These are phyloP conservation scores for Thaleichthys pacificus DNA, from an alignment of 2,797 vertebrate genomes.

Conservation along the genomic window DNA sequence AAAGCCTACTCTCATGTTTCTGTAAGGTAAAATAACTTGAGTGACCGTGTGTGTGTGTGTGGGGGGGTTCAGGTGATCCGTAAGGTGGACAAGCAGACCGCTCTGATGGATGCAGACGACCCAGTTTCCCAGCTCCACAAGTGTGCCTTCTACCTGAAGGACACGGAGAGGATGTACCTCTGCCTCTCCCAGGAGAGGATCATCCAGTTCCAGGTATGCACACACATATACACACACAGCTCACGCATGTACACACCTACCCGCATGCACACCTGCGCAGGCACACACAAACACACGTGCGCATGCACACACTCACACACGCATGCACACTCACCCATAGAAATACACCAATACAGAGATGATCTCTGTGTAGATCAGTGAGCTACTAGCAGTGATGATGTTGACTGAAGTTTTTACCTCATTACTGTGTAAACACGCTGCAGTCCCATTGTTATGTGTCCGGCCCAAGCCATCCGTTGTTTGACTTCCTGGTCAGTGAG, in stretches of 20 bases:
- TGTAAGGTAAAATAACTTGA: no score
- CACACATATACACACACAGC: neutral
- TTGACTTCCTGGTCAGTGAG: neutral
- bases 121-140: conserved; percentile 78
- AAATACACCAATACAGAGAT: neutral
- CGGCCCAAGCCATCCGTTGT: no score
- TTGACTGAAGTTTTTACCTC: no score
- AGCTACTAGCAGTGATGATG: no score
- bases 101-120: conserved; percentile 72
- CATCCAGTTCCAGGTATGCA: conserved; percentile 83
- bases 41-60: neutral
- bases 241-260: neutral
- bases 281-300: neutral
- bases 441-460: neutral
- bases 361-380: neutral
- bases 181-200: conserved; percentile 98
- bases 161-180: conserved; percentile 78
- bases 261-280: neutral
- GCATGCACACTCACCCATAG: neutral
- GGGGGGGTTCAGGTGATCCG: conserved; percentile 67
- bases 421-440: no score
- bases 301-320: neutral
- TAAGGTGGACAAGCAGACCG: conserved; percentile 77
- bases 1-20: no score
- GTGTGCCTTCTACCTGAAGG: conserved; percentile 78